Conservation (phyloP, 2,797 vertebrate species). For the Anabas testudineus region DNA sequence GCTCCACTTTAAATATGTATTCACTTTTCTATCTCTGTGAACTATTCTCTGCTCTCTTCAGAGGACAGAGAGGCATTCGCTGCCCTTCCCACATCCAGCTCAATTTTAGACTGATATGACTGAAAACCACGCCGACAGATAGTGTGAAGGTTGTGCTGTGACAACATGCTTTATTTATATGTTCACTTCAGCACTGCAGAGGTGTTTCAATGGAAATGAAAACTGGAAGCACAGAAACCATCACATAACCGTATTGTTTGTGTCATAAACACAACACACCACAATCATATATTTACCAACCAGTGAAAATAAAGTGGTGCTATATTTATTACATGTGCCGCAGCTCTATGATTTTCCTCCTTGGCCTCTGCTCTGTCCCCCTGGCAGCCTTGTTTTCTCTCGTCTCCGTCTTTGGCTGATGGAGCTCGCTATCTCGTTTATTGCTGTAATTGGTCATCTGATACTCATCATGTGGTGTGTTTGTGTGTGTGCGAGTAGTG, state of each 20-base stretch:
- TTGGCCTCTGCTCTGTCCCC: background rate
- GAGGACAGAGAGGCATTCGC: background rate
- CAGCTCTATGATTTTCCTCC: background rate
- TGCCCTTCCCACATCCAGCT: background rate
- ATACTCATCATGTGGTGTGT: conserved; percentile 39
- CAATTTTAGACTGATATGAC: background rate
- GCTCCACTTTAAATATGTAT: conserved; percentile 27
- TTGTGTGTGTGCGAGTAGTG: conserved; percentile 81
- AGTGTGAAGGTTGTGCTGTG: background rate
- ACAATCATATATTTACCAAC: background rate
- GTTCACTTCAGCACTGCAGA: background rate
- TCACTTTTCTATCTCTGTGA: background rate
- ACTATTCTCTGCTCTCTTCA: background rate
- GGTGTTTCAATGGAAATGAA: background rate
- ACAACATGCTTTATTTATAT: background rate
- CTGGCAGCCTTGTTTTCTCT: conserved; percentile 18
- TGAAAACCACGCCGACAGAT: background rate
- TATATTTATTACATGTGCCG: background rate
- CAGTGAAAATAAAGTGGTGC: background rate
- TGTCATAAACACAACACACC: background rate
- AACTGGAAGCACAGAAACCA: conserved; percentile 1
- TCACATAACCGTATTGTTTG: background rate
- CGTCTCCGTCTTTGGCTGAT: conserved; percentile 19
- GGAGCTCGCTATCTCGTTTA: conserved; percentile 8
- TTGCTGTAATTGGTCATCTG: conserved; percentile 45